phyloP scores from a whole-genome alignment of 2,113 vertebrate species.

The Phylloscopus trochilus region DNA sequence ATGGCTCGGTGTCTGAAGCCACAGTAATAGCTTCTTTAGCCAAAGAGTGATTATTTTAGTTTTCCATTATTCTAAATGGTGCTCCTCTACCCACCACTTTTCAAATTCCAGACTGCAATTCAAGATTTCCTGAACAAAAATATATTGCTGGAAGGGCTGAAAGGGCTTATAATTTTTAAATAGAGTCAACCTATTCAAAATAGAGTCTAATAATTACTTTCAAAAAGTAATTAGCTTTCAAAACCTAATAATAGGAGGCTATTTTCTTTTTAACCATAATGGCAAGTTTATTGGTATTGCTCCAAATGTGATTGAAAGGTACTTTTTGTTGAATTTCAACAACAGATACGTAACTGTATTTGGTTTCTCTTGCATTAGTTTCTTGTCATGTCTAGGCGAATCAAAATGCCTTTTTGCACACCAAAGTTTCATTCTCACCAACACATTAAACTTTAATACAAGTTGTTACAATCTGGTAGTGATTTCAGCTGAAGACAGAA shows the following conservation, averaged over 20 bases:
- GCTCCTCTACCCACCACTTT: neutral
- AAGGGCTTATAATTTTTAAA: neutral
- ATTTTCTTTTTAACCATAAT: neutral
- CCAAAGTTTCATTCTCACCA: neutral
- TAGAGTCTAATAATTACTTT: neutral
- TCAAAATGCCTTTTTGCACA: neutral
- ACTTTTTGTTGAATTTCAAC: neutral
- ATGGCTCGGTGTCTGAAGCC: neutral
- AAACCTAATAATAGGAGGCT: neutral
- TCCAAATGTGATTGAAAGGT: neutral
- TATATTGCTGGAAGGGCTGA: neutral
- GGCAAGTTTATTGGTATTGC: neutral
- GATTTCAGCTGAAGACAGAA: neutral
- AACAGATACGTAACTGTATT: neutral
- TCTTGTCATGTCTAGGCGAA: neutral
- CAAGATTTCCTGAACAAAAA: neutral
- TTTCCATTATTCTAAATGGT: neutral
- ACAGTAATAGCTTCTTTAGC: neutral
- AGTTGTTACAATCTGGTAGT: neutral
- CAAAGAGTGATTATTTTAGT: neutral
- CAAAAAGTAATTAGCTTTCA: neutral
- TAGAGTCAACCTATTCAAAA: neutral
- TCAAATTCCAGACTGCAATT: neutral
- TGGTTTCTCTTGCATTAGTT: neutral
- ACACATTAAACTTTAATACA: neutral